These are phyloP conservation scores for Patella depressa DNA, from an alignment of 2,888 invertebrate species.

Conservation along the genomic window DNA sequence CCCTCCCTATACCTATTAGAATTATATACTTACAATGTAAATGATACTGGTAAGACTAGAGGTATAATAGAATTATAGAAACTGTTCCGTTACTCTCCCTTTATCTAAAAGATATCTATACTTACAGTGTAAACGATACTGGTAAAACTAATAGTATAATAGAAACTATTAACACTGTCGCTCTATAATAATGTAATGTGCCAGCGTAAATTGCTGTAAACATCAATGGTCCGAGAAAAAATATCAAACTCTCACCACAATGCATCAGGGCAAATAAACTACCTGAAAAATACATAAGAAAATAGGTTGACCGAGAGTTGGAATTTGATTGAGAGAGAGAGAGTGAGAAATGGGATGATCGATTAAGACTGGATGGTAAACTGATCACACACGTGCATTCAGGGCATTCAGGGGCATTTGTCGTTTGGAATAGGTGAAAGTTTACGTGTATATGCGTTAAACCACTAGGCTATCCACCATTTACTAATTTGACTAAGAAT, in stretches of 20 bases:
- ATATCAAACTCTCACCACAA: slow-evolving; percentile 67
- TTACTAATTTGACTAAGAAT: too few relatives aligned
- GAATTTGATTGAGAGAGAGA: too few relatives aligned
- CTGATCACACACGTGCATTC: too few relatives aligned
- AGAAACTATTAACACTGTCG: slow-evolving; percentile 67
- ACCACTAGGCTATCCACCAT: too few relatives aligned
- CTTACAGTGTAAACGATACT: slow-evolving; percentile 63
- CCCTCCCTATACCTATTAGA: not conserved
- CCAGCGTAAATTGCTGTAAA: slow-evolving; percentile 66
- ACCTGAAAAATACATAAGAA: slow-evolving; percentile 48
- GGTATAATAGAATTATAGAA: slow-evolving; percentile 65
- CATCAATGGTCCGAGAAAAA: slow-evolving; percentile 67
- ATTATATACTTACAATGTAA: slow-evolving; percentile 61
- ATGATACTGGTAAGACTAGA: slow-evolving; percentile 58
- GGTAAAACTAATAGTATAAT: slow-evolving; percentile 63
- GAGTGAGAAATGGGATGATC: too few relatives aligned
- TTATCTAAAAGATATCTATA: slow-evolving; percentile 23
- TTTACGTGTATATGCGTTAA: too few relatives aligned
- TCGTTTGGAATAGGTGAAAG: too few relatives aligned
- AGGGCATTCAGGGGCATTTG: too few relatives aligned
- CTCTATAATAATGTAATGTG: slow-evolving; percentile 60
- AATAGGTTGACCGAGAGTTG: not conserved
- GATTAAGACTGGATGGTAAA: too few relatives aligned
- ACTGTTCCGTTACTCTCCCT: slow-evolving; percentile 31
- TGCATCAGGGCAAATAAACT: slow-evolving; percentile 69